Conservation (phyloP, 2,888 invertebrate genomes). For the Lydus trimaculatus region DNA sequence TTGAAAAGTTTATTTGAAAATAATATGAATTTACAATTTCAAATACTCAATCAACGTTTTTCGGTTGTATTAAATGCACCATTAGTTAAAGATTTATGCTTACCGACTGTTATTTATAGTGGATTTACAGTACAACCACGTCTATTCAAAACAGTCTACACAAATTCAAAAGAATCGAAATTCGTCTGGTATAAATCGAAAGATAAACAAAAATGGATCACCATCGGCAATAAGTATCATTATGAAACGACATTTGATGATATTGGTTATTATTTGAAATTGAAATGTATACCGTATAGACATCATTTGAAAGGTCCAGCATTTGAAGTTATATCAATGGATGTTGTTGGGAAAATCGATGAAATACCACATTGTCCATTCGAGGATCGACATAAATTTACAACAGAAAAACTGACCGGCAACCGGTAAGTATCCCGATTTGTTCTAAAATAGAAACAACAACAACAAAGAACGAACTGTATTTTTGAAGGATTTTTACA, state of each 20-base stretch:
- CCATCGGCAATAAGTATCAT: constrained; percentile 65
- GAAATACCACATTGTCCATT: constrained; percentile 72
- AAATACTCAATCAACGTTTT: constrained; percentile 64
- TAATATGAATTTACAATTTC: constrained; percentile 24
- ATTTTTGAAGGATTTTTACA: constrained; percentile 1
- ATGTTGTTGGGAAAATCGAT: constrained; percentile 64
- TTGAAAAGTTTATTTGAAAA: constrained; percentile 23
- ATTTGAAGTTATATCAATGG: constrained; percentile 67
- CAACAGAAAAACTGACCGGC: constrained; percentile 64
- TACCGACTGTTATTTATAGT: constrained; percentile 75
- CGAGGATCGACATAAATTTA: constrained; percentile 77
- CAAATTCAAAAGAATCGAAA: constrained; percentile 63
- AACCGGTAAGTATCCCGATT: constrained; percentile 63
- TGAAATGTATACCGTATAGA: constrained; percentile 65
- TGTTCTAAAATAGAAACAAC: background rate
- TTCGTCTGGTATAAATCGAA: constrained; percentile 74
- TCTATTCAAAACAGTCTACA: constrained; percentile 70
- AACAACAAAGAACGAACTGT: background rate
- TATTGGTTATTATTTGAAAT: constrained; percentile 72
- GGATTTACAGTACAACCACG: constrained; percentile 78
- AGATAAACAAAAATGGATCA: constrained; percentile 65
- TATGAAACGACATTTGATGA: constrained; percentile 69
- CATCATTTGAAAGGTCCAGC: constrained; percentile 65
- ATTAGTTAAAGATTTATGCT: constrained; percentile 67
- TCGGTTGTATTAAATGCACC: constrained; percentile 76